Base-by-base conservation (phyloP, 2,797 vertebrate genomes). In the Cetoscarus ocellatus region DNA sequence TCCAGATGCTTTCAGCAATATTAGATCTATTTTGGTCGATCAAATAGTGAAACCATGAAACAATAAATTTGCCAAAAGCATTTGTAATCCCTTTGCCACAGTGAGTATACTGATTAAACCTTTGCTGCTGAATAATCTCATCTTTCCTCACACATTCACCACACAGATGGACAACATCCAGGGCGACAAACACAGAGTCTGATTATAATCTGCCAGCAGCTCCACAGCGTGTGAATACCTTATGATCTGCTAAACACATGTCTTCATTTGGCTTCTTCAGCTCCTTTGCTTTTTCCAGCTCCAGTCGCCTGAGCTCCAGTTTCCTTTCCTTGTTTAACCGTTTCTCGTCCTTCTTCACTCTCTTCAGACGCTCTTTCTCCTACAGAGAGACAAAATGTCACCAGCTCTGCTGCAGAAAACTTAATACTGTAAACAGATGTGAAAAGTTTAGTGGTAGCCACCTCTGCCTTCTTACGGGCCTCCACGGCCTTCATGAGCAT, bases 181-280 rank as follows among this genome's bases (percentile, higher is more conserved):
- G 15, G 27, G 6, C 10, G n/a, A 75, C 62, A 67, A 36, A 61
- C 55, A 52, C 49, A 42, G 61, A 59, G 66, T 71, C 45, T 65
- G 43, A 53, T 69, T 53, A 69, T 52, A 13, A 71, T 73, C 40
- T 73, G 57, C 66, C 59, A 63, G 74, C 79, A 74, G 67, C 50
- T 49, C 65, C 44, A 63, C 48, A 73, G 34, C 48, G 44, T 39
- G 58, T 66, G 52, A 83, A 87, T 95, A 99, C 98, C 96, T 98
- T 97, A 77, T 98, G 97, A 92, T 99, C 97, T 69, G 94, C 91
- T 91, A 99, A 96, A 88, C 97, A 98, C 96, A 98, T 95, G 91
- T 99, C 98, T 93, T 99, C 97, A 44, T 96, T 98, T 68, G 97
- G 97, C 82, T 97, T 98, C 94, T 97, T 99, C 54, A 99, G 91